Base-by-base conservation (phyloP, 2,888 invertebrate species). In the Drosophila mimetica region DNA sequence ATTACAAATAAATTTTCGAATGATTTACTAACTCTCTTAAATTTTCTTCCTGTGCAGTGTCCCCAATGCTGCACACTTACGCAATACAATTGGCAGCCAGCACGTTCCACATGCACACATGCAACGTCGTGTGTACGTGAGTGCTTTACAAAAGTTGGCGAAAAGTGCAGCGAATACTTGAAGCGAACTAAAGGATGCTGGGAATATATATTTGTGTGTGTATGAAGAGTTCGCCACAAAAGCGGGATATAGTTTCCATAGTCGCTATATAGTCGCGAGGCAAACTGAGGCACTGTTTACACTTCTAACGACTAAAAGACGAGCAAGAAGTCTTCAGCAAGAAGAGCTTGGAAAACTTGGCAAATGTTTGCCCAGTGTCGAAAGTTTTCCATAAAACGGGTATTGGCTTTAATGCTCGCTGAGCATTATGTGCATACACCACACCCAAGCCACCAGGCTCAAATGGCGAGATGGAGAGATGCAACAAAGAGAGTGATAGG, bases 41-140 rank as follows among this genome's bases (percentile, higher is more conserved):
- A 25, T 9, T 52, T 57, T 28, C 16, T 59, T 9, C 2, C 47
- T 30, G 72, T 46, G 63, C n/a, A 52, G 18, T 48, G 55, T 59
- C 52, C 70, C 66, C 64, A 65, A 63, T 67, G 63, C 54, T 60
- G 60, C 47, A 69, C 39, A 46, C 70, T 79, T 73, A 79, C 57
- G 86, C 86, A 87, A 78, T 69, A 71, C 76, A 75, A 75, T 75
- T 69, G 71, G 59, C 53, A 63, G 18, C 50, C 51, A 64, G 52
- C 76, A 73, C 70, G 80, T 79, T 53, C 39, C 51, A 41, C 47
- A 48, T 51, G 42, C 42, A 54, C 73, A 64, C 53, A 73, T 58
- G 47, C 53, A 63, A 22, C 34, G 28, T 30, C 39, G 57, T 47
- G 51, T 42, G 41, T 58, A 75, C 82, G 70, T 85, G 85, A 69